Percentiles rank a stretch among this genome's conserved stretches.
phyloP scores from a whole-genome alignment of 2,113 vertebrate species.

The Eclectus roratus region DNA sequence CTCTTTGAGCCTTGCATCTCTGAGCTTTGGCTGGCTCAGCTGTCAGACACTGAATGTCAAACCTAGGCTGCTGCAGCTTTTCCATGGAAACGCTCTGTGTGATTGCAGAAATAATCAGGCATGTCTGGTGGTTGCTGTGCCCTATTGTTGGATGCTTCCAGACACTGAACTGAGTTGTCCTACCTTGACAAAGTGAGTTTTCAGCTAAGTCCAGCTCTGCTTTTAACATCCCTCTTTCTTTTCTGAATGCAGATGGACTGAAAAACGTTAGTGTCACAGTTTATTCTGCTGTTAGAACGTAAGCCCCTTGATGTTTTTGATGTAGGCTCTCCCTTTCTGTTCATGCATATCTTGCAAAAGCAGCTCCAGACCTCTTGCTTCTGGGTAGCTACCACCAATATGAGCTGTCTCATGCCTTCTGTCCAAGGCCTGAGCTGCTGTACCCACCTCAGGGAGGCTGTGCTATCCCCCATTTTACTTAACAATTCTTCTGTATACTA shows the following conservation, averaged over 20 bases:
- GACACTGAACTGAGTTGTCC: background rate
- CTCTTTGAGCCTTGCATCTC: background rate
- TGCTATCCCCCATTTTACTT: fast-evolving
- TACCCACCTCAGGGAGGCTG: background rate
- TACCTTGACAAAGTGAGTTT: background rate
- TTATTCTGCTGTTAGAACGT: background rate
- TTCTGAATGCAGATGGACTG: background rate
- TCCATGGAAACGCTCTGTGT: conserved; percentile 52
- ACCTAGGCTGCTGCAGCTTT: conserved; percentile 33
- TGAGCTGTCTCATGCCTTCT: background rate
- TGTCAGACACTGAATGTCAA: conserved; percentile 15
- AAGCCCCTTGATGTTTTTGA: background rate
- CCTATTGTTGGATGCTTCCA: conserved; percentile 10
- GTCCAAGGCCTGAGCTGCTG: background rate
- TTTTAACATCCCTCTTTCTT: background rate
- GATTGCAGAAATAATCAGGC: conserved; percentile 30
- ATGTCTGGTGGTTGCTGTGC: background rate
- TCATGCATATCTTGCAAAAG: background rate
- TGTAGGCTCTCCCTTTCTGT: background rate
- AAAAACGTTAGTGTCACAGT: background rate
- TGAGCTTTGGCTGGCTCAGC: conserved; percentile 18
- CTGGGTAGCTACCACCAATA: background rate
- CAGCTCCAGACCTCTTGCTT: background rate
- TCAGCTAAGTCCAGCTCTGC: background rate
- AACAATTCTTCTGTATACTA: background rate